phyloP scores from a whole-genome alignment of 2,797 vertebrate genomes.

The Clamator glandarius region DNA sequence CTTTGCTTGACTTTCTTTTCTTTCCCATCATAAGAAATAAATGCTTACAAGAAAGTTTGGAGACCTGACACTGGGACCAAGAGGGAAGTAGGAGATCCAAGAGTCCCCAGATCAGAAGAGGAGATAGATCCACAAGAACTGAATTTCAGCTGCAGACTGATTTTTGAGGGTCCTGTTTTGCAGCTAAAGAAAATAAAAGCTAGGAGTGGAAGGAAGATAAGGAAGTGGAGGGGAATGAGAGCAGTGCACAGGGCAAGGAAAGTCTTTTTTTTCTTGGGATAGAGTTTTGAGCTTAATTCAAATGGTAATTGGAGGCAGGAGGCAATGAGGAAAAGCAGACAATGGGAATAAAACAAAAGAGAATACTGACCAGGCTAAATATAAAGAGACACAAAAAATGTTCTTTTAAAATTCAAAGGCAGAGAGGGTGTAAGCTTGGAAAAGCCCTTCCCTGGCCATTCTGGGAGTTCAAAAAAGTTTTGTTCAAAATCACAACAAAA shows the following conservation, averaged over 20 bases:
- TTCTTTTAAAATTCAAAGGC: conserved; percentile 17
- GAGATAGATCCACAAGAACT: neutral
- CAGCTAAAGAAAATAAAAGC: conserved; percentile 16
- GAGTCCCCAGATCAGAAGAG: neutral
- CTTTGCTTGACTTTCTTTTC: conserved; percentile 53
- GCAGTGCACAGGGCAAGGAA: neutral
- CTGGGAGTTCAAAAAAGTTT: neutral
- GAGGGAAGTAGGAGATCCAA: neutral
- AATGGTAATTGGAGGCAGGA: conserved; percentile 27
- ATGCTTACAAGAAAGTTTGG: conserved; percentile 40
- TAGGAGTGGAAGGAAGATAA: neutral
- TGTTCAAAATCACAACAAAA: neutral
- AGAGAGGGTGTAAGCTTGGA: neutral
- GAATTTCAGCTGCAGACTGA: neutral
- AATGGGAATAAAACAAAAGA: neutral
- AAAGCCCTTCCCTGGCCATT: neutral
- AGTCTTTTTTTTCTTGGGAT: neutral
- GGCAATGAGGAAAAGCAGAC: neutral
- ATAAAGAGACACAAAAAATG: neutral
- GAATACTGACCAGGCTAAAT: neutral
- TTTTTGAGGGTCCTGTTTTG: neutral
- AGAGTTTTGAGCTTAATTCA: conserved; percentile 35
- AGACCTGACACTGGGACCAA: conserved; percentile 11
- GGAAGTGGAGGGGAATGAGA: neutral
- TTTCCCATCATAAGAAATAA: conserved; percentile 31